Evolutionary conservation across 2,113 vertebrate genomes (phyloP), one percentile per base, ranked within the genome.

Genomic region (Tupaia tana): DNA sequence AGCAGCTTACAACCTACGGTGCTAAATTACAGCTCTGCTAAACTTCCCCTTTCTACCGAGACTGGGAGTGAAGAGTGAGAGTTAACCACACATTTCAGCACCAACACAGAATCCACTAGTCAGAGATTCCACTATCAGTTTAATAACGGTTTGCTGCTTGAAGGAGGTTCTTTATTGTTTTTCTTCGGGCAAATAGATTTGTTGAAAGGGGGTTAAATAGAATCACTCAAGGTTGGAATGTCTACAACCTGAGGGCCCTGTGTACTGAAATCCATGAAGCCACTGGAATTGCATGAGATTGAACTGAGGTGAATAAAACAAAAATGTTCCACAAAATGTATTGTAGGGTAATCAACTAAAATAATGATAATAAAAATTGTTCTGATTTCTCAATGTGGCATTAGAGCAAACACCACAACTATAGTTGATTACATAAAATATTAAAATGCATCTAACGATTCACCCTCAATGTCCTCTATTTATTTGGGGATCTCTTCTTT

Each of bases 61-160:
- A 78, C 22, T 19, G 79, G 31, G 58, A 89, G 22, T 81, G 63
- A 92, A 70, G 56, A 82, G 29, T 64, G 63, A 56, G 77, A 92
- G 67, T 54, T 80, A 81, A 83, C 58, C 67, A 61, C 67, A 61
- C 79, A 89, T 91, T 96, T 95, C 86, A 97, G 71, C 86, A 94
- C 82, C 78, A 90, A 69, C 18, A 61, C 66, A 86, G 29, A 84
- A 75, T 67, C 29, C 18, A 9, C 89, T 82, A 61, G 59, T 73
- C 52, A 86, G 63, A 59, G 64, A 79, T 75, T 63, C 19, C 24
- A 24, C 34, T 71, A 25, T 63, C 6, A 2, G 19, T 67, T 92
- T 75, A 91, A 71, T 43, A 81, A 96, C 29, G 71, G 20, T 78
- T 77, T 78, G 29, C 85, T 79, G 13, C 66, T 90, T 92, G 63